phyloP scores from a whole-genome alignment of 2,797 vertebrate genomes.

The Malurus splendens region DNA sequence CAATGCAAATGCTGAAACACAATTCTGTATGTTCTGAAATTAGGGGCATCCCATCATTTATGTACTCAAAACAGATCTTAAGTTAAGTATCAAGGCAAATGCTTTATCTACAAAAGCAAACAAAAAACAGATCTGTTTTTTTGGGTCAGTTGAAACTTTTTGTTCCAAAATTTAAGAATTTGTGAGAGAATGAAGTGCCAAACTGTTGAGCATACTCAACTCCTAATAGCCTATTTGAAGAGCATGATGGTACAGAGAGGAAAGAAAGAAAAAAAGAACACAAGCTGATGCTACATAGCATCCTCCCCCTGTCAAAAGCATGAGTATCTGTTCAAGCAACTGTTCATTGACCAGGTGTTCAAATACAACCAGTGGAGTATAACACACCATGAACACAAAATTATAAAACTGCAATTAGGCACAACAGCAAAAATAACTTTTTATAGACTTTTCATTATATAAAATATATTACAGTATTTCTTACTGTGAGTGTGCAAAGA shows the following conservation, averaged over 20 bases:
- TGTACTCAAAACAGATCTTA: not conserved
- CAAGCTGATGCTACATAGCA: not conserved
- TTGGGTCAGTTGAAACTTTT: not conserved
- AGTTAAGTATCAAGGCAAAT: not conserved
- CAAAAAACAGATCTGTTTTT: not conserved
- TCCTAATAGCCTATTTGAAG: not conserved
- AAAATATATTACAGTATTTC: conserved; percentile 29
- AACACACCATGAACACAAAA: not conserved
- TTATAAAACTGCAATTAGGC: not conserved
- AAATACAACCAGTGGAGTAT: not conserved
- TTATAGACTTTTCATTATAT: not conserved
- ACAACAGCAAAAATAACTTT: not conserved
- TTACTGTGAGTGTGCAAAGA: conserved; percentile 80
- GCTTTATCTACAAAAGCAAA: not conserved
- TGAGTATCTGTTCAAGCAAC: not conserved
- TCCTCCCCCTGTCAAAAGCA: not conserved
- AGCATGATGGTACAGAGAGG: not conserved
- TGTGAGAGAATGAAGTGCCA: not conserved
- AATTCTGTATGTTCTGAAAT: not conserved
- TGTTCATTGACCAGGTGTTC: not conserved
- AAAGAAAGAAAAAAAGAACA: not conserved
- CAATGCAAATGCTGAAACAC: not conserved
- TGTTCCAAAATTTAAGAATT: not conserved
- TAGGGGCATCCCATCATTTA: not conserved
- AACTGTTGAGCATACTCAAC: not conserved